Evolutionary conservation across 1,140 invertebrate genomes (phyloP), one percentile per base, ranked within the genome.

Genomic region (Holotrichia oblita): DNA sequence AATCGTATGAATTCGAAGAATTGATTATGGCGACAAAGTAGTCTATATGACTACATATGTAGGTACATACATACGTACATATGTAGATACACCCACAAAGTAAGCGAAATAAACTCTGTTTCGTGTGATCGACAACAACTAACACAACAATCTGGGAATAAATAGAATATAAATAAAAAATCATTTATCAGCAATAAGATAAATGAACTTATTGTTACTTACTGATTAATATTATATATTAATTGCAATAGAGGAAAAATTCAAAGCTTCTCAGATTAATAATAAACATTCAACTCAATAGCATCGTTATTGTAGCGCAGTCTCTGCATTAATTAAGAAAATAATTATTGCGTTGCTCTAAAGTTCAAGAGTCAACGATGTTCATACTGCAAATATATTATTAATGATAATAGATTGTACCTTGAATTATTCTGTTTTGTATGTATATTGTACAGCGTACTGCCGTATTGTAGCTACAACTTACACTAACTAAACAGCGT

Each of bases 401-500:
- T 27, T 69, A 34, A 34, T 22, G 20, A 10, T 69, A 69, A 69
- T 69, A 34, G 61, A 69, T 69, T 69, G 61, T 20, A 69, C 61
- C 61, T 69, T 69, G 61, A 69, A 69, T 69, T 69, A 69, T 69
- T 24, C 22, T 69, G 61, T 69, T 69, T 10, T 69, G 7, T 69
- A 12, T 69, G 4, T 34, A 34, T 4, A 34, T n/a, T n/a, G n/a
- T n/a, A n/a, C n/a, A n/a, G n/a, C n/a, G n/a, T n/a, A n/a, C n/a
- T n/a, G n/a, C n/a, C n/a, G n/a, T n/a, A n/a, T n/a, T n/a, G n/a
- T n/a, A 34, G 4, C 4, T 34, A 1, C 27, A 34, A 34, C 27
- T 34, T 34, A 4, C 27, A 34, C 27, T 34, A 34, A 34, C 27
- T 34, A 2, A 4, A 1, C 27, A 34, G 4, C 4, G 2, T 34